Percentiles rank a stretch among this genome's conserved stretches.
Conservation (phyloP, 2,888 invertebrate genomes). For the Acanthopleura granulata region DNA sequence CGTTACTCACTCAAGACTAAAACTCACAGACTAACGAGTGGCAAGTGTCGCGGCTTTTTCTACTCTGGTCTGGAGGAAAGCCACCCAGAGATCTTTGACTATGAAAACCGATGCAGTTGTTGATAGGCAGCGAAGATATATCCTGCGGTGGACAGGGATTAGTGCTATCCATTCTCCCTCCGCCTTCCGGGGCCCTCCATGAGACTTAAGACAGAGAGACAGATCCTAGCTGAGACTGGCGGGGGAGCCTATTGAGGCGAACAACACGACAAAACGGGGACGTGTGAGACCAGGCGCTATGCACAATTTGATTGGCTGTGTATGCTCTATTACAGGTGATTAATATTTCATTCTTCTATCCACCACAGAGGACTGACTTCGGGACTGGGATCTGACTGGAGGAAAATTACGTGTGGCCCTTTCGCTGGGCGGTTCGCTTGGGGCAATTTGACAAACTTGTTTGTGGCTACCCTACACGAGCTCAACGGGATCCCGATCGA, state of each 20-base stretch:
- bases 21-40: not conserved
- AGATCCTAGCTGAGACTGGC: not conserved
- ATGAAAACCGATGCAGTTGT: conserved; percentile 2
- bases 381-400: not conserved
- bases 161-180: conserved; percentile 12
- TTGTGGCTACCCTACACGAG: not conserved
- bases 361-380: not conserved
- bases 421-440: not conserved
- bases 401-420: not conserved
- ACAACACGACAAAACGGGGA: conserved; percentile 1
- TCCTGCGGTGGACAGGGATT: conserved; percentile 11
- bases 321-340: conserved; percentile 1
- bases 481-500: too few species aligned
- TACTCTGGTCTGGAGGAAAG: not conserved
- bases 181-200: not conserved
- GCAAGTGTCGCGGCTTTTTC: not conserved
- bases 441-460: not conserved
- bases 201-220: not conserved
- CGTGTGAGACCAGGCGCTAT: not conserved
- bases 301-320: conserved; percentile 1
- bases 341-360: conserved; percentile 15
- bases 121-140: conserved; percentile 13
- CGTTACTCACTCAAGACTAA: too few species aligned
- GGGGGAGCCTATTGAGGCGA: not conserved
- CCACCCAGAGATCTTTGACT: not conserved